These are phyloP conservation scores for Ceyx erithaca DNA, from an alignment of 2,797 vertebrate genomes.

Conservation along the genomic window DNA sequence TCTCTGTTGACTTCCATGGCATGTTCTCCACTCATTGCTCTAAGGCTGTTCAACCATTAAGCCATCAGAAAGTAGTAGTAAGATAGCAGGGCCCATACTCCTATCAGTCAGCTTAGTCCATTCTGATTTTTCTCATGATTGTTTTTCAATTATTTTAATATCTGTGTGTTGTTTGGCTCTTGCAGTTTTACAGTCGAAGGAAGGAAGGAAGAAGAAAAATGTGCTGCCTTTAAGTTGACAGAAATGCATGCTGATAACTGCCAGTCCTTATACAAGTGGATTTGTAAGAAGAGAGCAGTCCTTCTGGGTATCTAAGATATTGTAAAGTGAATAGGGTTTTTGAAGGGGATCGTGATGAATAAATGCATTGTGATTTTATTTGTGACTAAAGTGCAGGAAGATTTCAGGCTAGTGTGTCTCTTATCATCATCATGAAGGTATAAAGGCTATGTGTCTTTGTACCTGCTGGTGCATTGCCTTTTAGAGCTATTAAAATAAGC, in stretches of 20 bases:
- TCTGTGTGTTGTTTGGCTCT: not conserved
- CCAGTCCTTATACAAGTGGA: not conserved
- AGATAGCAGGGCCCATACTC: not conserved
- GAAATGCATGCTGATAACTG: not conserved
- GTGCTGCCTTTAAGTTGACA: not conserved
- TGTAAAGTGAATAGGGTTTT: not conserved
- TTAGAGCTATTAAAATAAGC: not conserved
- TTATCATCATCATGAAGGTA: not conserved
- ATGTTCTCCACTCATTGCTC: not conserved
- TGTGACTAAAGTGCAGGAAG: not conserved
- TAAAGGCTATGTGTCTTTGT: not conserved
- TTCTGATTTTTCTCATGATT: not conserved
- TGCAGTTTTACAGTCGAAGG: not conserved
- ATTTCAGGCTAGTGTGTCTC: not conserved
- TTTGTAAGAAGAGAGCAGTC: not conserved
- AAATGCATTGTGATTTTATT: not conserved
- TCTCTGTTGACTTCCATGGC: not conserved
- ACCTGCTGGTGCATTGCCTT: not conserved
- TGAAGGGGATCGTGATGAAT: not conserved
- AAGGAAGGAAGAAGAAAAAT: not conserved
- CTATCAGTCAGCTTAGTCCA: not conserved
- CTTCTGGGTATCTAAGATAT: not conserved
- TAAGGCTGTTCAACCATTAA: not conserved
- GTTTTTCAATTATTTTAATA: not conserved
- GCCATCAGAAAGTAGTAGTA: not conserved